A percentile compares a stretch with the other conserved stretches of the same genome.
Conservation (phyloP, 2,113 vertebrate genomes). For the Serranochromis macrocephalus region DNA sequence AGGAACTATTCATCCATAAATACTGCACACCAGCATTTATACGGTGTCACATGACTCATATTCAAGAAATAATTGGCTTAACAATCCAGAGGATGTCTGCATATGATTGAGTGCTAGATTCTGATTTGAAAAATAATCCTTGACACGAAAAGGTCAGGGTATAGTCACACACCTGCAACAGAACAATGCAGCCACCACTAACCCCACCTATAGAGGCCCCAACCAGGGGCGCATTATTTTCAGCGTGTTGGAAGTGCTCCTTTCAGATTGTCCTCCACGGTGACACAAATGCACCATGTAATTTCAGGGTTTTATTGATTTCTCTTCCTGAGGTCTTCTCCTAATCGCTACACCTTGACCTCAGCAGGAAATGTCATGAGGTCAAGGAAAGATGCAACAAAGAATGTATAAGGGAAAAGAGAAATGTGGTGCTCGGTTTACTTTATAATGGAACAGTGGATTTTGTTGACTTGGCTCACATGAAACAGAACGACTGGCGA, state of each 20-base stretch:
- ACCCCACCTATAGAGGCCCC: neutral
- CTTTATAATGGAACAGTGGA: neutral
- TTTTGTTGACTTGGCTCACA: neutral
- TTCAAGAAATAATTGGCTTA: neutral
- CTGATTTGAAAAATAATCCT: neutral
- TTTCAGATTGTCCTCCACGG: neutral
- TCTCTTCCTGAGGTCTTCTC: neutral
- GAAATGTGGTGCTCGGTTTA: neutral
- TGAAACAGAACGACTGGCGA: neutral
- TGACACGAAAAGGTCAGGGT: slow-evolving; percentile 14
- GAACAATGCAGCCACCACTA: neutral
- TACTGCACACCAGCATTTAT: neutral
- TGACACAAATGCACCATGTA: neutral
- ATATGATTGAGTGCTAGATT: neutral
- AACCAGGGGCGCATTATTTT: neutral
- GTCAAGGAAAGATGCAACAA: neutral
- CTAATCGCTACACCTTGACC: neutral
- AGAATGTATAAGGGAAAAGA: neutral
- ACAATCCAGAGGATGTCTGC: slow-evolving; percentile 22
- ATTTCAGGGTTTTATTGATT: neutral
- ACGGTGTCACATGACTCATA: neutral
- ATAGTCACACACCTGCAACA: slow-evolving; percentile 8
- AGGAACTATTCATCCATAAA: slow-evolving; percentile 18
- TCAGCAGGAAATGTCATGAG: neutral
- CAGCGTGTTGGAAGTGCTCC: neutral